Conservation (phyloP, 2,797 vertebrate genomes). For the Sebastes miniatus region DNA sequence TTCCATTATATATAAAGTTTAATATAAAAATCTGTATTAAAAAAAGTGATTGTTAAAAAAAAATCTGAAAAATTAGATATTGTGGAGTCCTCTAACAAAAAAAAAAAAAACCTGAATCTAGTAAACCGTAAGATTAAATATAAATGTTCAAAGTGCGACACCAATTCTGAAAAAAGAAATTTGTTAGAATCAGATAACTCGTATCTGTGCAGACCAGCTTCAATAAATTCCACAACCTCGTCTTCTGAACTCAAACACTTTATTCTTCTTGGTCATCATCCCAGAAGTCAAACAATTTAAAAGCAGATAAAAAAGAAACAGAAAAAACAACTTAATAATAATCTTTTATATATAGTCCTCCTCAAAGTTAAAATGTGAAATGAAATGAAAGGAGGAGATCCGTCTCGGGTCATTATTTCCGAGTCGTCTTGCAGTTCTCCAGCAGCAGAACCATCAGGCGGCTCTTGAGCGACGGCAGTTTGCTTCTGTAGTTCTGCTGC, state of each 20-base stretch:
- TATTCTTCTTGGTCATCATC: neutral
- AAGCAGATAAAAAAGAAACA: neutral
- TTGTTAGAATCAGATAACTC: too few relatives aligned
- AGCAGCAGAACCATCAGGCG: conserved; percentile 88
- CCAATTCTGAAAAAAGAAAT: too few relatives aligned
- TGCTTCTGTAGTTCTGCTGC: conserved; percentile 80
- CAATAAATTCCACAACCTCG: neutral
- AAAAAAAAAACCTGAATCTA: too few relatives aligned
- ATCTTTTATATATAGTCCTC: neutral
- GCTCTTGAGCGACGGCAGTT: conserved; percentile 84
- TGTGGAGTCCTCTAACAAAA: too few relatives aligned
- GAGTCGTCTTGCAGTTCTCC: conserved; percentile 60
- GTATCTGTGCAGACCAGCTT: too few relatives aligned
- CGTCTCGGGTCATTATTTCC: neutral
- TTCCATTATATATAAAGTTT: too few relatives aligned
- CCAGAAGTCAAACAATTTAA: neutral
- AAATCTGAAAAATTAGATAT: too few relatives aligned
- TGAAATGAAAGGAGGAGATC: neutral
- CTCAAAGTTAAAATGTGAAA: too few relatives aligned
- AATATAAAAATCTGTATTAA: neutral
- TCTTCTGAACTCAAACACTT: neutral
- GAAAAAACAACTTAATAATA: neutral
- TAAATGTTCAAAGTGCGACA: neutral
- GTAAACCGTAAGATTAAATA: neutral
- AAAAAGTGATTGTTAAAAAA: neutral